Conservation (phyloP, 2,797 vertebrate genomes). For the Lagodon rhomboides region DNA sequence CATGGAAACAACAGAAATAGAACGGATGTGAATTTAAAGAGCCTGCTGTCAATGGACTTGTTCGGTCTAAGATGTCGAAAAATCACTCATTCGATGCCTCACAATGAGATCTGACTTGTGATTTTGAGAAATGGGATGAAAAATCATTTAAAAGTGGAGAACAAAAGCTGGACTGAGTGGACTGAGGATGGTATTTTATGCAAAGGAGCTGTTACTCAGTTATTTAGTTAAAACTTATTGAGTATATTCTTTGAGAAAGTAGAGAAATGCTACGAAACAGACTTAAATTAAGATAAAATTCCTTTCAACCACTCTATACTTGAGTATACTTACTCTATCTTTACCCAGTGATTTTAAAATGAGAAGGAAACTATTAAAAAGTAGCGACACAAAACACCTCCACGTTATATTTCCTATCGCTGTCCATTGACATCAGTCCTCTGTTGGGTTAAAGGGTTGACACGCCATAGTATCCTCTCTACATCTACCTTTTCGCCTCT, state of each 20-base stretch:
- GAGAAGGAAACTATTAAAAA: background rate
- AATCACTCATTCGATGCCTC: slow-evolving; percentile 47
- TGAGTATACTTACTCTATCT: background rate
- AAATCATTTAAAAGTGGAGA: slow-evolving; percentile 73
- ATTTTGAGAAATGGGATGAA: slow-evolving; percentile 77
- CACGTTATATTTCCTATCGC: slow-evolving; percentile 34
- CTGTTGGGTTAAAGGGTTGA: slow-evolving; percentile 59
- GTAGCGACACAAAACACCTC: background rate
- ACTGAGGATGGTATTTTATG: slow-evolving; percentile 46
- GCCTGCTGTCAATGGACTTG: slow-evolving; percentile 89
- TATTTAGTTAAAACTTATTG: background rate
- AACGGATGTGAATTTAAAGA: slow-evolving; percentile 61
- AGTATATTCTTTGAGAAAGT: background rate
- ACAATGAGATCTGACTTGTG: slow-evolving; percentile 59
- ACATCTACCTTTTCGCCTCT: slow-evolving; percentile 99
- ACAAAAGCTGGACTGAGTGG: slow-evolving; percentile 62
- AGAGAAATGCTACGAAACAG: background rate
- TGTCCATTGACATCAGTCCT: slow-evolving; percentile 89
- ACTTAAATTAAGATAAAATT: background rate
- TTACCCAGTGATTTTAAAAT: background rate
- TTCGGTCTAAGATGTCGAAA: slow-evolving; percentile 44
- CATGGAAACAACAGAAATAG: slow-evolving; percentile 68
- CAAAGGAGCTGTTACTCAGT: background rate
- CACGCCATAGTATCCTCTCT: slow-evolving; percentile 64
- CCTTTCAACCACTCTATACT: background rate